Percentiles rank a stretch among this genome's conserved stretches.
Evolutionary conservation across 2,888 invertebrate species (phyloP).

Genomic region (Apantesis nais): DNA sequence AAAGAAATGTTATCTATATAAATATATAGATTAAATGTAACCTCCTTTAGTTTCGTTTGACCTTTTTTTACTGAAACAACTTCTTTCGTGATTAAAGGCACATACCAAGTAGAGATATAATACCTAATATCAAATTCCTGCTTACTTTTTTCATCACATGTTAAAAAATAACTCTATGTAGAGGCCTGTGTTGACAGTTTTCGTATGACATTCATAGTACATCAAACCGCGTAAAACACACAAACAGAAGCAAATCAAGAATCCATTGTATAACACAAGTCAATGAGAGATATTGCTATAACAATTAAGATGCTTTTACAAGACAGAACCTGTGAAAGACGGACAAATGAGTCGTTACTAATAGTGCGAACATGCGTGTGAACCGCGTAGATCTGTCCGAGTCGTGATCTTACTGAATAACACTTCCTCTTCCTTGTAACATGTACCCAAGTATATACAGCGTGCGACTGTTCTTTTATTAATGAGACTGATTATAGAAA

Average conservation of each 20-base stretch:
- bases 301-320: conserved; percentile 47
- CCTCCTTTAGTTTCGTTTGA: not conserved
- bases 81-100: not conserved
- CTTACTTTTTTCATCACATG: too few species aligned
- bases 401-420: conserved; percentile 58
- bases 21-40: not conserved
- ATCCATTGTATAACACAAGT: conserved; percentile 23
- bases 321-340: conserved; percentile 27
- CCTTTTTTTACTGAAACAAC: not conserved
- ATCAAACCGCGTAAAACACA: conserved; percentile 22
- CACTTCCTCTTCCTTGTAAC: conserved; percentile 65
- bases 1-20: too few species aligned
- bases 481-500: not conserved
- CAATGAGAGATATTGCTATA: conserved; percentile 29
- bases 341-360: conserved; percentile 62
- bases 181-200: not conserved
- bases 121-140: not conserved
- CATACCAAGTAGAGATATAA: not conserved
- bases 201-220: conserved; percentile 6
- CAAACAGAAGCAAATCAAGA: conserved; percentile 32
- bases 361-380: conserved; percentile 65
- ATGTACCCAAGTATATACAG: conserved; percentile 13
- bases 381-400: conserved; percentile 48
- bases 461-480: conserved; percentile 12
- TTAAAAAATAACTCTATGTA: not conserved